These are phyloP conservation scores for Neopipo cinnamomea DNA, from an alignment of 2,113 vertebrate species.

Conservation along the genomic window DNA sequence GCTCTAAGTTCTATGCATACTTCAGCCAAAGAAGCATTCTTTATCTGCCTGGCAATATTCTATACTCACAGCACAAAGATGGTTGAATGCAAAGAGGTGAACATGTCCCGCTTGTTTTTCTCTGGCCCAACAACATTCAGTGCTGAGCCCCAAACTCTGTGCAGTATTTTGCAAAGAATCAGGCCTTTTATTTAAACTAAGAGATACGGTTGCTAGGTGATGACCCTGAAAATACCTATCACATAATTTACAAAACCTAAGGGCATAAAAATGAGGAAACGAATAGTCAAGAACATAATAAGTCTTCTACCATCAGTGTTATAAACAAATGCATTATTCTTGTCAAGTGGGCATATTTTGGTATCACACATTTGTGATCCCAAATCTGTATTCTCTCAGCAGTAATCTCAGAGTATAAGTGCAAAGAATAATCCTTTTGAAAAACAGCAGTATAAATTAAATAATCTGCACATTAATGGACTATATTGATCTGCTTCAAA, in stretches of 20 bases:
- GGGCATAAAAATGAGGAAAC: background rate
- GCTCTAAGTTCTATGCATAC: background rate
- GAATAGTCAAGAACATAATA: background rate
- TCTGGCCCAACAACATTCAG: background rate
- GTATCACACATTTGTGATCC: background rate
- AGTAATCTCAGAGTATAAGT: background rate
- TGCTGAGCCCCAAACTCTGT: background rate
- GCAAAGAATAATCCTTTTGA: background rate
- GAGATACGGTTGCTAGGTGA: background rate
- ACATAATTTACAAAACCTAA: background rate
- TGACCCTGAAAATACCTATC: conserved; percentile 7
- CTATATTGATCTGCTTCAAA: background rate
- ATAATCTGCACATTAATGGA: background rate
- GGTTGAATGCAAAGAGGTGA: background rate
- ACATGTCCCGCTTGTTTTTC: background rate
- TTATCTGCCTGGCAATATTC: background rate
- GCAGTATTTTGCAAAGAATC: background rate
- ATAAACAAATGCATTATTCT: conserved; percentile 30
- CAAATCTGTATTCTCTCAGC: background rate
- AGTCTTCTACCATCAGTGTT: background rate
- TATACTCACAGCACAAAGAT: background rate
- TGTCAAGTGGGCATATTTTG: background rate
- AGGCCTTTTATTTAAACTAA: background rate
- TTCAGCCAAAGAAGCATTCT: background rate
- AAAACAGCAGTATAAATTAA: conserved; percentile 29